phyloP scores from a whole-genome alignment of 2,797 vertebrate species.

The Natrix natrix region DNA sequence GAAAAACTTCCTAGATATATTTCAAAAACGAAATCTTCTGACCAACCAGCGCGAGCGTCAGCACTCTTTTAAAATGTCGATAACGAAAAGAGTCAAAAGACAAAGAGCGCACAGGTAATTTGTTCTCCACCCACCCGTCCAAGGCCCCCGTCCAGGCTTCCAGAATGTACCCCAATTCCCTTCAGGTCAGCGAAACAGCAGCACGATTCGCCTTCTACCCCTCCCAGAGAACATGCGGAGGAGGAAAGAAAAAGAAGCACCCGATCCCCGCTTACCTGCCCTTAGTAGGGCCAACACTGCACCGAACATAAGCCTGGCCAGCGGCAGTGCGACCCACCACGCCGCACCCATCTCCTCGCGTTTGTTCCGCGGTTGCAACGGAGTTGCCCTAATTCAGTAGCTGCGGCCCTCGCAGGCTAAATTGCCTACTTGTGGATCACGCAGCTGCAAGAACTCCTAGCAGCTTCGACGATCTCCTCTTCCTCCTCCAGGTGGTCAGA shows the following conservation, averaged over 20 bases:
- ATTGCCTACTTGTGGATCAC: not conserved
- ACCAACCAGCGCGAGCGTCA: not conserved
- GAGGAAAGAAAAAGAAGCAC: too few relatives aligned
- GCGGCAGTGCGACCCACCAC: conserved; percentile 8
- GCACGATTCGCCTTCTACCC: too few relatives aligned
- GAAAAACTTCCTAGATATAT: not conserved
- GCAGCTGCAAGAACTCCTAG: not conserved
- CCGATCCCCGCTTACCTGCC: conserved; percentile 27
- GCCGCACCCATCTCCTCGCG: conserved; percentile 44
- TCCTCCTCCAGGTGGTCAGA: conserved; percentile 44
- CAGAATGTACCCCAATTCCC: too few relatives aligned
- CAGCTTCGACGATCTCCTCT: conserved; percentile 21
- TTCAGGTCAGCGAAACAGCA: not conserved
- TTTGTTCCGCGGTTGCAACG: not conserved
- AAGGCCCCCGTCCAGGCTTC: not conserved
- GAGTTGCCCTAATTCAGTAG: conserved; percentile 5
- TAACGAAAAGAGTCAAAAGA: not conserved
- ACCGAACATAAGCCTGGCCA: not conserved
- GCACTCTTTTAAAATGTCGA: not conserved
- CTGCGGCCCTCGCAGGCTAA: conserved; percentile 9
- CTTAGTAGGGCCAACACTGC: conserved; percentile 10
- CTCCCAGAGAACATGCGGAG: not conserved
- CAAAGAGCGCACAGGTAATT: not conserved
- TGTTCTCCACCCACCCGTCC: not conserved
- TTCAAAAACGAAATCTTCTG: not conserved